Conservation (phyloP, 2,888 invertebrate genomes). For the Unio pictorum region DNA sequence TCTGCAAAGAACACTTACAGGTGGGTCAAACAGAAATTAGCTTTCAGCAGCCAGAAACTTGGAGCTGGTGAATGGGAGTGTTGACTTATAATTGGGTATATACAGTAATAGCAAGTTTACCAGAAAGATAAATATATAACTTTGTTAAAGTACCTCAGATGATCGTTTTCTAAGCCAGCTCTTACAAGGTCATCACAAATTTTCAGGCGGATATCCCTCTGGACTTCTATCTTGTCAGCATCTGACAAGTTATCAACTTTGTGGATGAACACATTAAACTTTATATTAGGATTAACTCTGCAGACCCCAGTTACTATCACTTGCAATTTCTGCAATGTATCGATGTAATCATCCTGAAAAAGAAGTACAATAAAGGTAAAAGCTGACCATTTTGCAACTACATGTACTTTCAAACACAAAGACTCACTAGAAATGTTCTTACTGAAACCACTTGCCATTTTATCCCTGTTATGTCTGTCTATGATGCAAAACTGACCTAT, state of each 20-base stretch:
- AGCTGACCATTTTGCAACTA: too few species aligned
- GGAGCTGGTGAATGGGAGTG: too few species aligned
- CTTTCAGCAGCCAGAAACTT: too few species aligned
- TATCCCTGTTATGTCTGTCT: too few species aligned
- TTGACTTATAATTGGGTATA: constrained; percentile 8
- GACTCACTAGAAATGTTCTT: too few species aligned
- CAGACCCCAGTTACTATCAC: constrained; percentile 93
- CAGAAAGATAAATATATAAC: not conserved
- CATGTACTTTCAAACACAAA: not conserved
- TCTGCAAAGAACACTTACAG: too few species aligned
- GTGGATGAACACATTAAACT: constrained; percentile 98
- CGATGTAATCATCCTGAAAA: constrained; percentile 92
- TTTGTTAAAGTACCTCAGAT: constrained; percentile 52
- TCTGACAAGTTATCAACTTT: constrained; percentile 99
- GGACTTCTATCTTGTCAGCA: constrained; percentile 99
- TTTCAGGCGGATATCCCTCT: constrained; percentile 96
- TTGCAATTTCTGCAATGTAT: constrained; percentile 92
- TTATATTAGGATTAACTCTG: constrained; percentile 94
- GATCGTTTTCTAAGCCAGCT: constrained; percentile 76
- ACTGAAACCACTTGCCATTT: too few species aligned
- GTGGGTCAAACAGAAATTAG: too few species aligned
- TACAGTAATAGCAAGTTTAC: not conserved
- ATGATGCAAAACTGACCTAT: too few species aligned
- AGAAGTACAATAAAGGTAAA: not conserved
- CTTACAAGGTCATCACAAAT: constrained; percentile 95